These are phyloP conservation scores for Anthonomus grandis DNA, from an alignment of 1,140 invertebrate genomes.

Conservation along the genomic window DNA sequence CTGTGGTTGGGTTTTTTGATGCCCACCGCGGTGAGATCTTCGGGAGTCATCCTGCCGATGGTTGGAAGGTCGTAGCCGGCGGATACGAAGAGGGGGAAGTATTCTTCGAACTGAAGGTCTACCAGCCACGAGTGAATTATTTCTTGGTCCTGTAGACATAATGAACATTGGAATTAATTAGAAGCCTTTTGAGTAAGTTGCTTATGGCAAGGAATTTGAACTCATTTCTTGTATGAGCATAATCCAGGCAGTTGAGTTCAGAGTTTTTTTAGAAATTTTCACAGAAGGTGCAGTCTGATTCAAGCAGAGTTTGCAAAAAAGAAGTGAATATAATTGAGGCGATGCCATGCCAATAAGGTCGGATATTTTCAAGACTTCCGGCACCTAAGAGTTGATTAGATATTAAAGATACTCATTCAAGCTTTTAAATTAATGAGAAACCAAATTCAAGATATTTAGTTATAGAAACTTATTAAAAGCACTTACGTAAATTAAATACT, in stretches of 20 bases:
- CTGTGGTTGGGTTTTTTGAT: slow-evolving; percentile 98
- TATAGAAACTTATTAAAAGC: no score
- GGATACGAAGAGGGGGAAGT: slow-evolving; percentile 87
- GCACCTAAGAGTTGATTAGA: no score
- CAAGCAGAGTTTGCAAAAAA: no score
- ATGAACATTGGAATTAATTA: slow-evolving; percentile 15
- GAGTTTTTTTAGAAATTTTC: not conserved
- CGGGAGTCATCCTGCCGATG: slow-evolving; percentile 96
- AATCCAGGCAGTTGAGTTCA: not conserved
- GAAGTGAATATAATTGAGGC: no score
- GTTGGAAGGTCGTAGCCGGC: slow-evolving; percentile 98
- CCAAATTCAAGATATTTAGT: no score
- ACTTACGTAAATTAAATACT: no score
- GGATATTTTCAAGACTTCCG: no score
- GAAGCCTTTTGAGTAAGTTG: no score
- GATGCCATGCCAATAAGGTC: no score
- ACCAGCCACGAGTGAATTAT: slow-evolving; percentile 92
- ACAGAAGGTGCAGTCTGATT: not conserved
- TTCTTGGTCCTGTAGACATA: slow-evolving; percentile 80
- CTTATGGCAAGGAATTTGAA: no score
- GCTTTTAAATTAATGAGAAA: no score
- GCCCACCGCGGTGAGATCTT: slow-evolving; percentile 80
- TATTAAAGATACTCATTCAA: no score
- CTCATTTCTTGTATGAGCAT: not conserved
- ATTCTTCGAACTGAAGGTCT: slow-evolving; percentile 94